Evolutionary conservation across 2,797 vertebrate genomes (phyloP), one percentile per base, ranked within the genome.

Genomic region (Catamblyrhynchus diadema): DNA sequence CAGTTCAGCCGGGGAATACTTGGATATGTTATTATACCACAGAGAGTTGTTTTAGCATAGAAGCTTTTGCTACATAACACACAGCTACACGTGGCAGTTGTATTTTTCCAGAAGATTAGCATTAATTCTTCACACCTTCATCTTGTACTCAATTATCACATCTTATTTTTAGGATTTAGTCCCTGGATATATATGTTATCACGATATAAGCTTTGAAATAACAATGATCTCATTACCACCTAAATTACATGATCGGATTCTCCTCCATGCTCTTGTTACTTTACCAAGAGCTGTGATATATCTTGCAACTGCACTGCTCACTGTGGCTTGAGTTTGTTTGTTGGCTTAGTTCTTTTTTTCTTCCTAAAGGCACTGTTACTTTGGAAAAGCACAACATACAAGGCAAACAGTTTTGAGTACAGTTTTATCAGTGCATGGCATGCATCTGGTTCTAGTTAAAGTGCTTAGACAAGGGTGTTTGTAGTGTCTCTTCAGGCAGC

Each of bases 101-200:
- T 79, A 60, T 94, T 92, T 95, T n/a, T 33, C 54, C 79, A 60
- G 39, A 84, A 90, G 81, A 95, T 81, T 60, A 92, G 16, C 18
- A 57, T 61, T 81, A 81, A 86, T 89, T 85, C 61, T 85, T 86
- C 41, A 73, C 24, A 59, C 37, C 20, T 65, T 81, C 62, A 75
- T 92, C 81, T 88, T 64, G 35, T 72, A 75, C 14, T 73, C 37
- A 66, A 44, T 88, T 90, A 94, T 79, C 51, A 77, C 24, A 67
- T 53, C 41, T 79, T 73, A 86, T 84, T 79, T 94, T 47, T 75
- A 81, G 41, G 35, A 60, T 75, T 83, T 91, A 67, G n/a, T 57
- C 73, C 61, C 57, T 78, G 45, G 61, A 90, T 86, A 91, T 88
- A 28, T 79, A 70, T 16, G 59, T 42, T 75, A 57, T 35, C 19